phyloP scores from a whole-genome alignment of 2,113 vertebrate species.

The Ardeotis arabs region DNA sequence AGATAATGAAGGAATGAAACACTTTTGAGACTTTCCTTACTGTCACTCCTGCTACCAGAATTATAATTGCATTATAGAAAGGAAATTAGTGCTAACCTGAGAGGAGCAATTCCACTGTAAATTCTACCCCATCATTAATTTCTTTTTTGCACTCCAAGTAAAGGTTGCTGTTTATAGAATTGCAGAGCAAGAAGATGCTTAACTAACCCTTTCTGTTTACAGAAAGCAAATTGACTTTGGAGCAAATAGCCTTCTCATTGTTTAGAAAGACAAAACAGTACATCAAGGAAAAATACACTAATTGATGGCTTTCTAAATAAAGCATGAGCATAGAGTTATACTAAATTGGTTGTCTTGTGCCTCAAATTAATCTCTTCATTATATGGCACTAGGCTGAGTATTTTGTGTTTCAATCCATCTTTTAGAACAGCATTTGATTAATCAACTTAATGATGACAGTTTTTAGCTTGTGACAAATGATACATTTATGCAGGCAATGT shows the following conservation, averaged over 20 bases:
- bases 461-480: constrained; percentile 77
- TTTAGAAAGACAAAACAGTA: constrained; percentile 74
- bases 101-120: constrained; percentile 52
- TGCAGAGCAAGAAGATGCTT: constrained; percentile 55
- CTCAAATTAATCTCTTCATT: constrained; percentile 86
- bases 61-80: constrained; percentile 57
- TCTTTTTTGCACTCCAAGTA: constrained; percentile 50
- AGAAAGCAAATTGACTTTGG: constrained; percentile 75
- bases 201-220: constrained; percentile 70
- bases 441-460: constrained; percentile 80
- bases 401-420: constrained; percentile 79
- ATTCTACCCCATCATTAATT: constrained; percentile 69
- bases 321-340: constrained; percentile 71
- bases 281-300: constrained; percentile 76
- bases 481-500: constrained; percentile 68
- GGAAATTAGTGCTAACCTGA: constrained; percentile 65
- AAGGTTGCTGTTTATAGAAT: constrained; percentile 67
- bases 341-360: constrained; percentile 82
- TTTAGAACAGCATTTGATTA: constrained; percentile 78
- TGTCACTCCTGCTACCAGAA: constrained; percentile 62
- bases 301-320: constrained; percentile 82
- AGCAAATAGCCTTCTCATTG: constrained; percentile 68
- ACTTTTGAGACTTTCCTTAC: constrained; percentile 46
- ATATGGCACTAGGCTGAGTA: constrained; percentile 76
- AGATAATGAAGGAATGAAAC: constrained; percentile 61